Evolutionary conservation across 30 jellyfish, hydroid and myxozoan species (phyloP), one percentile per base, ranked within the genome.

Genomic region (Chrysaora quinquecirrha): DNA sequence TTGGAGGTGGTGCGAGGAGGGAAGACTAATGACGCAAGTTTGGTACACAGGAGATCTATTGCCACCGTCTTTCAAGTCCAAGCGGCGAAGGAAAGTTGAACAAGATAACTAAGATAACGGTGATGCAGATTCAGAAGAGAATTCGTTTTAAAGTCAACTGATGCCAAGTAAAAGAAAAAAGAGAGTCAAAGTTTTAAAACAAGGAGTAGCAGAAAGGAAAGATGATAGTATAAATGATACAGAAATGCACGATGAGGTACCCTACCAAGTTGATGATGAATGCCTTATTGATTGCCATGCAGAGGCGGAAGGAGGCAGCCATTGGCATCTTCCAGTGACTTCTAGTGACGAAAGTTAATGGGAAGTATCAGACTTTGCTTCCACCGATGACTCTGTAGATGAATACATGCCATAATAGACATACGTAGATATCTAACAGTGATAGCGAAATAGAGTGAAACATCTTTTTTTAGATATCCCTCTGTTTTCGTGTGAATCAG

Each of bases 41-140:
- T 75, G 87, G 87, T 75, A 29, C 77, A 75, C 61, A 25, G 87
- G 87, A 50, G 76, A 49, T 33, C 87, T 46, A 74, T 21, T 75
- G 61, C 87, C 87, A 54, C 87, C 87, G 48, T 75, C 87, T 16
- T 50, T 75, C 58, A 43, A 43, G 58, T 43, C 58, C 58, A 43
- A 43, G 58, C 58, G 58, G 58, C 9, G 58, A 43, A 43, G 58
- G 58, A 43, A 43, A 43, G 16, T 43, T 43, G 12, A 43, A 43
- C 58, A 43, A 43, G 58, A 43, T 43, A 43, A 43, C 58, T 43
- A 9, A 6, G 58, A 43, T 43, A 16, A 43, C 16, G 58, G 58
- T 43, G 58, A 43, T 43, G 58, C 58, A 43, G 58, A 43, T 43
- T 43, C 58, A 43, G 58, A 43, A 43, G 58, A 43, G 16, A 43